A percentile compares a stretch with the other conserved stretches of the same genome.
Conservation (phyloP, 2,888 invertebrate species). For the Cyaniris semiargus region DNA sequence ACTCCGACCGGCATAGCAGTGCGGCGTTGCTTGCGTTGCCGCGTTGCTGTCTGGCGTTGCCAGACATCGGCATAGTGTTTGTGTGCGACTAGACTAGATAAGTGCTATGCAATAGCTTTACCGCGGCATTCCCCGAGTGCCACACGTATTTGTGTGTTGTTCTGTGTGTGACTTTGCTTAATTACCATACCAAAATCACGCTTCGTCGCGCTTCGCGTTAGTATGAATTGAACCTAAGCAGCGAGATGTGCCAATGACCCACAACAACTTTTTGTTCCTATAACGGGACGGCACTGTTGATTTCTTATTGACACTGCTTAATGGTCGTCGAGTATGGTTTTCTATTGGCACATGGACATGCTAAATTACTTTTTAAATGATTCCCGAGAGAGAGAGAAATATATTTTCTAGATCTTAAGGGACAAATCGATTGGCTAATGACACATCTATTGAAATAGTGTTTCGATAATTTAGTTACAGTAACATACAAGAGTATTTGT, state of each 20-base stretch:
- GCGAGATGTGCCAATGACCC: constrained; percentile 72
- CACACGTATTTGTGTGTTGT: too few species aligned
- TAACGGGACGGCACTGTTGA: constrained; percentile 75
- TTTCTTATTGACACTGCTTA: constrained; percentile 68
- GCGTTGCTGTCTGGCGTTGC: too few species aligned
- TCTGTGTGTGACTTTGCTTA: too few species aligned
- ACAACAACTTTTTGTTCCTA: constrained; percentile 72
- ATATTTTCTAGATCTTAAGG: neutral
- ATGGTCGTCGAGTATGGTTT: constrained; percentile 36
- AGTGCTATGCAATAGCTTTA: too few species aligned
- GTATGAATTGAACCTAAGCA: constrained; percentile 41
- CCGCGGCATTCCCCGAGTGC: too few species aligned
- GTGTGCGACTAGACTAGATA: too few species aligned
- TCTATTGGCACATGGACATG: constrained; percentile 25
- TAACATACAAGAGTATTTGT: neutral
- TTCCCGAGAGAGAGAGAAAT: neutral
- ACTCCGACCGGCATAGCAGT: too few species aligned
- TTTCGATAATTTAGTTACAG: neutral
- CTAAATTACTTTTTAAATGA: constrained; percentile 23
- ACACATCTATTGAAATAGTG: neutral
- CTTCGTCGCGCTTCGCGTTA: constrained; percentile 46
- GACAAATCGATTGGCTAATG: neutral
- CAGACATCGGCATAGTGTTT: too few species aligned
- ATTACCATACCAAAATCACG: constrained; percentile 29
- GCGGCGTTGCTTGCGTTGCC: too few species aligned